Percentiles rank a stretch among this genome's conserved stretches.
Conservation (phyloP, 1,140 invertebrate genomes). For the Leptestheria dahalacensis region DNA sequence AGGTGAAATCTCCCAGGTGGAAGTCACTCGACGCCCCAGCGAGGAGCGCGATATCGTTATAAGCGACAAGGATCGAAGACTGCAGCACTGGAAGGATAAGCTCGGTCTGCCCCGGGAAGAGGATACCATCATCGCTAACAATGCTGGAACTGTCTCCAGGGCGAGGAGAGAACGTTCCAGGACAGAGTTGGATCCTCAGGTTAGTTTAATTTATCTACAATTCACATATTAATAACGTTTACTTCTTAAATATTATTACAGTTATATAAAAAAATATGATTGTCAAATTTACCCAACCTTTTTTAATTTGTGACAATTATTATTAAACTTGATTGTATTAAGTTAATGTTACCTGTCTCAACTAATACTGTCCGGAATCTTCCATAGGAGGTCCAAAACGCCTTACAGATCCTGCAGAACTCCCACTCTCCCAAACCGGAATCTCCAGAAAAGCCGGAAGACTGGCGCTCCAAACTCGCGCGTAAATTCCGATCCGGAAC, state of each 20-base stretch:
- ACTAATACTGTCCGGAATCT: too few relatives aligned
- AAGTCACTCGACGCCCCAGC: constrained; percentile 5
- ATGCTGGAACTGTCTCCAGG: constrained; percentile 14
- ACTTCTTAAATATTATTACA: too few relatives aligned
- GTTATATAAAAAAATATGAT: too few relatives aligned
- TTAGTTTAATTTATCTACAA: too few relatives aligned
- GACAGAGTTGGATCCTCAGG: constrained; percentile 23
- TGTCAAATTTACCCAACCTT: too few relatives aligned
- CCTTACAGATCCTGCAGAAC: constrained; percentile 14
- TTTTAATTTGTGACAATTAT: too few relatives aligned
- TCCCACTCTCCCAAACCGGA: not conserved
- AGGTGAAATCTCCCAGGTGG: constrained; percentile 1
- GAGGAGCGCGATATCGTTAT: constrained; percentile 16
- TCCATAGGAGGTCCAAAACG: constrained; percentile 17
- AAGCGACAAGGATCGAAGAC: constrained; percentile 39
- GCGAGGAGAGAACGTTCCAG: constrained; percentile 26
- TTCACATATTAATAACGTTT: not conserved
- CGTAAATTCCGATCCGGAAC: not conserved
- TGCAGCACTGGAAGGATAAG: constrained; percentile 42
- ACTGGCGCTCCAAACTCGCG: not conserved
- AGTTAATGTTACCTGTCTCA: too few relatives aligned
- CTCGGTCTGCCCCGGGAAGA: constrained; percentile 7
- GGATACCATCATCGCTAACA: constrained; percentile 6
- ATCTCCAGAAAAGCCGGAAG: constrained; percentile 6
- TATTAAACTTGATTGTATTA: too few relatives aligned